Evolutionary conservation across 2,113 vertebrate genomes (phyloP).

Genomic region (Planiliza haematocheilus): DNA sequence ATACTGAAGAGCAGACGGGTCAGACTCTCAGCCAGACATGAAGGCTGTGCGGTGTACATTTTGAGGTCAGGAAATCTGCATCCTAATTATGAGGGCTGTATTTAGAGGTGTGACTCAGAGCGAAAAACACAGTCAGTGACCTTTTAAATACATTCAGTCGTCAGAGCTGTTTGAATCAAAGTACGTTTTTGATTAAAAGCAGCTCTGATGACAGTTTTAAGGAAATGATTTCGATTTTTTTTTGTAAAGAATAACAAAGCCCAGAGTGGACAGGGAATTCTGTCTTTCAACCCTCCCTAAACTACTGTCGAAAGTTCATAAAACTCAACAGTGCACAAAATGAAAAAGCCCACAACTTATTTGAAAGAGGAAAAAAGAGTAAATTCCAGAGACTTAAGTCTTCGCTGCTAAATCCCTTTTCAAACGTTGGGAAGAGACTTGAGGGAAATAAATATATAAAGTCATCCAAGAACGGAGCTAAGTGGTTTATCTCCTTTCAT

Average conservation of each 20-base stretch:
- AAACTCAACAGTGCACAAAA: slow-evolving; percentile 52
- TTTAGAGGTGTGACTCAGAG: slow-evolving; percentile 16
- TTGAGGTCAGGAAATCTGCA: slow-evolving; percentile 39
- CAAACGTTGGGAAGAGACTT: slow-evolving; percentile 75
- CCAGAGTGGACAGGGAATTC: slow-evolving; percentile 26
- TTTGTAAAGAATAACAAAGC: slow-evolving; percentile 20
- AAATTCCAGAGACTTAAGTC: slow-evolving; percentile 78
- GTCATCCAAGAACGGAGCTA: slow-evolving; percentile 76
- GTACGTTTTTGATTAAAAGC: neutral
- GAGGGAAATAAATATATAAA: slow-evolving; percentile 82
- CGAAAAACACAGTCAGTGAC: slow-evolving; percentile 11
- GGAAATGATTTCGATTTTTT: neutral
- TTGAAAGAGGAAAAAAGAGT: slow-evolving; percentile 76
- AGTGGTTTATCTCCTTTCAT: slow-evolving; percentile 82
- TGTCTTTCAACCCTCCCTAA: slow-evolving; percentile 30
- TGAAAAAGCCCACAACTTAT: slow-evolving; percentile 63
- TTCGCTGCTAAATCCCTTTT: slow-evolving; percentile 79
- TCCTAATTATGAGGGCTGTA: slow-evolving; percentile 17
- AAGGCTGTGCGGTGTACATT: slow-evolving; percentile 28
- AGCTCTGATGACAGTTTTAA: slow-evolving; percentile 21
- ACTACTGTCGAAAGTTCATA: slow-evolving; percentile 68
- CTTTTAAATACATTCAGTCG: slow-evolving; percentile 8
- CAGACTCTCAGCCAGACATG: slow-evolving; percentile 56
- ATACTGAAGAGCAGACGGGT: slow-evolving; percentile 61
- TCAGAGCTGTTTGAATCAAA: slow-evolving; percentile 23